Evolutionary conservation across 2,888 invertebrate species (phyloP).

Genomic region (Limnephilus lunatus): DNA sequence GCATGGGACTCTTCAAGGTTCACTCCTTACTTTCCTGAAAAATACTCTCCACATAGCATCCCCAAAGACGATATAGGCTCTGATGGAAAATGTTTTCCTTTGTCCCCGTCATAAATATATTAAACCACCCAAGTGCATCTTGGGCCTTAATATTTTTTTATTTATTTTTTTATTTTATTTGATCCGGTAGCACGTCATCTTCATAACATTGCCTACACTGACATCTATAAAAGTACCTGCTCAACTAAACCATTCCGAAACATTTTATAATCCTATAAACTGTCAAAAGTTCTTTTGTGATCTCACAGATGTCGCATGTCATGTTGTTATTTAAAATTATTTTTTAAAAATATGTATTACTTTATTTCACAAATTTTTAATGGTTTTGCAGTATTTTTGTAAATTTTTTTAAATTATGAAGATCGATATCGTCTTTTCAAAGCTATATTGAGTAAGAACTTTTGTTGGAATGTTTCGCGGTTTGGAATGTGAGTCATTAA

Average conservation of each 20-base stretch:
- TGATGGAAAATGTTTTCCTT: too few species aligned
- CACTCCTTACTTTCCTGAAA: too few species aligned
- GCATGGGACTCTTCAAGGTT: too few species aligned
- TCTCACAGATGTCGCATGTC: neutral
- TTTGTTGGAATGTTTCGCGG: conserved; percentile 18
- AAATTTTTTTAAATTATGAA: neutral
- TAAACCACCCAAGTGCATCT: too few species aligned
- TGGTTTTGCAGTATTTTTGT: neutral
- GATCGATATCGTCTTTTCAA: neutral
- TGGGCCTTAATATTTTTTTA: too few species aligned
- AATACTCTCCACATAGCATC: too few species aligned
- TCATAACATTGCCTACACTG: neutral
- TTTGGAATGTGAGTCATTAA: conserved; percentile 46
- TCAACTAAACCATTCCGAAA: neutral
- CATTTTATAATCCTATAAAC: neutral
- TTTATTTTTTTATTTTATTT: too few species aligned
- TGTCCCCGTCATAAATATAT: too few species aligned
- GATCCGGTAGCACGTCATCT: too few species aligned
- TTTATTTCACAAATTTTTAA: neutral
- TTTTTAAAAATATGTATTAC: too few species aligned
- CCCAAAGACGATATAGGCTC: too few species aligned
- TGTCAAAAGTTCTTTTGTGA: neutral
- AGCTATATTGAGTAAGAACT: neutral
- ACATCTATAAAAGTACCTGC: neutral
- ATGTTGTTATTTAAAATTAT: neutral